Evolutionary conservation across 2,113 vertebrate genomes (phyloP), one percentile per base, ranked within the genome.

Genomic region (Callorhinus ursinus): DNA sequence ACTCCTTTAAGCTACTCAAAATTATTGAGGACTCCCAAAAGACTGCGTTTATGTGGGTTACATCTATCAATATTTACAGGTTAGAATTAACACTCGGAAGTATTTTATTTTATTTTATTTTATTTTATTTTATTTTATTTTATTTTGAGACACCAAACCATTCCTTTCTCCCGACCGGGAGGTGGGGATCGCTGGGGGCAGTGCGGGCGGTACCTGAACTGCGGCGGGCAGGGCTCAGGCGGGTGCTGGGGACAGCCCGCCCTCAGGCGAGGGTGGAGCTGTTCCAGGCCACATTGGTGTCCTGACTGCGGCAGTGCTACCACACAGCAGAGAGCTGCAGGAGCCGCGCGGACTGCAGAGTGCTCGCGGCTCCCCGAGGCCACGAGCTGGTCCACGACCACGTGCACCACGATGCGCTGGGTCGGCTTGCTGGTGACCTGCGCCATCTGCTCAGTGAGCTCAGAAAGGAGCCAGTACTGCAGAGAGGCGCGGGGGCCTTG

Each of bases 301-400:
- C 6, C 2, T 33, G 4, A 14, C 63, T 14, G 6, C 3, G 31
- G 63, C 63, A 33, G 63, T 67, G 31, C 63, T 67, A 16, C 61
- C 61, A 63, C 61, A 42, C 5, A 99, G 97, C 53, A 99, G 98
- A 97, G 99, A 7, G 39, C 72, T 99, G 67, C 99, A 99, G 16
- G 98, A 97, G 92, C 99, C 99, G 98, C 99, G 98, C 2, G 99
- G 99, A 42, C 71, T 42, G 21, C 71, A 72, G n/a, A 13, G 69
- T 21, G 11, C 11, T 5, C 11, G 0, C 10, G 19, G 19, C 69
- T 71, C 67, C 14, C n/a, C 0, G 19, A 21, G n/a, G 99, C 99
- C 99, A 99, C 99, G 98, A 99, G 99, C 98, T 99, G 99, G 92
- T 99, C 99, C 1, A 99, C 93, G 88, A 98, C 94, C 95, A 99